These are phyloP conservation scores for Acromyrmex charruanus DNA, from an alignment of 1,140 invertebrate genomes.

Conservation along the genomic window DNA sequence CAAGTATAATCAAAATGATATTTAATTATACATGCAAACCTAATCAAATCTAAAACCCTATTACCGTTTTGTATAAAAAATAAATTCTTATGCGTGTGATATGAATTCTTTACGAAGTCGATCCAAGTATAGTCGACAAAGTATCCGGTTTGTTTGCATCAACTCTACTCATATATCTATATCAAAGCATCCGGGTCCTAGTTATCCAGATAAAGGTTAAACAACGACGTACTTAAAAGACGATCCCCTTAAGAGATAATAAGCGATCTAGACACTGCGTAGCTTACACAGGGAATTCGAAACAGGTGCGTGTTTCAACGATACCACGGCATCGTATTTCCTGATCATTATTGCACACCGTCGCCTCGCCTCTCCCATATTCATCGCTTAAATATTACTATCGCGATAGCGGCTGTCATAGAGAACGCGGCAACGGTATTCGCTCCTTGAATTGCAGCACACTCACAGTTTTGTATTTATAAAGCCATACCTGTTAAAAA, in stretches of 20 bases:
- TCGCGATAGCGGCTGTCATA: conserved; percentile 59
- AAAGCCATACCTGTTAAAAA: conserved; percentile 67
- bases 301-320: conserved; percentile 48
- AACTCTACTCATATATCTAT: neutral
- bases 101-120: neutral
- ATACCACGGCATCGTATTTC: conserved; percentile 61
- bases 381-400: conserved; percentile 73
- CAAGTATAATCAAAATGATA: neutral
- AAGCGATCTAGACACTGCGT: conserved; percentile 7
- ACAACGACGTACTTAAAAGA: conserved; percentile 28
- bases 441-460: conserved; percentile 35
- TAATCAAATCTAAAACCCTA: neutral
- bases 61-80: neutral
- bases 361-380: conserved; percentile 19
- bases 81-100: neutral
- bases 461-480: conserved; percentile 23
- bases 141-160: neutral
- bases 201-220: conserved; percentile 31
- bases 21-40: neutral
- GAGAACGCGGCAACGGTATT: conserved; percentile 38
- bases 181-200: neutral
- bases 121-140: neutral
- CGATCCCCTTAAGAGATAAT: conserved; percentile 58
- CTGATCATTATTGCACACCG: conserved; percentile 70
- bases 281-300: conserved; percentile 20